These are phyloP conservation scores for Panulirus ornatus DNA, from an alignment of 1,140 invertebrate species.

Conservation along the genomic window DNA sequence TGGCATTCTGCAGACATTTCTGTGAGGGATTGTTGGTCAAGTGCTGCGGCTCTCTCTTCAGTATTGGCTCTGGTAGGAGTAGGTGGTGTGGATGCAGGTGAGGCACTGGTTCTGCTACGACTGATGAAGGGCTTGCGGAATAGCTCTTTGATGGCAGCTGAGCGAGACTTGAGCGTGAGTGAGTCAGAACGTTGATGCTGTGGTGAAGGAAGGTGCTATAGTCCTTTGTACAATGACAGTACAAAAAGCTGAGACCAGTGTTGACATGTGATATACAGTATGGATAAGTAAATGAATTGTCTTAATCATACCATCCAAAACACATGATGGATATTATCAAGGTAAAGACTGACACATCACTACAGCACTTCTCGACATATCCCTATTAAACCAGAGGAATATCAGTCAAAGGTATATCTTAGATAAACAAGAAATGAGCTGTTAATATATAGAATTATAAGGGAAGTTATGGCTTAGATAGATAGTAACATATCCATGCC, in stretches of 20 bases:
- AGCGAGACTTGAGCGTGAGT: constrained; percentile 69
- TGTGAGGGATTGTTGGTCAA: constrained; percentile 9
- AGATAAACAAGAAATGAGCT: too few species aligned
- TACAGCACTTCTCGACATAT: too few species aligned
- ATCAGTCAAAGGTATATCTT: too few species aligned
- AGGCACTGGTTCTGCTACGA: constrained; percentile 50
- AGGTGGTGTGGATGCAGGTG: constrained; percentile 73
- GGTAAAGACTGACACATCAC: too few species aligned
- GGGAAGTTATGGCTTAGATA: too few species aligned
- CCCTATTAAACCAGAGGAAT: too few species aligned
- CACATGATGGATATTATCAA: too few species aligned
- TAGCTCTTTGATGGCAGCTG: constrained; percentile 73
- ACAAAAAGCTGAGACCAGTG: constrained; percentile 12
- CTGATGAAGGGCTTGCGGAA: constrained; percentile 73
- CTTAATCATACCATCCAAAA: too few species aligned
- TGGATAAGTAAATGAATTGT: too few species aligned
- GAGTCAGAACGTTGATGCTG: constrained; percentile 67
- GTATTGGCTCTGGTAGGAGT: constrained; percentile 71
- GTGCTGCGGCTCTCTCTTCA: constrained; percentile 41
- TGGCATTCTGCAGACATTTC: constrained; percentile 16
- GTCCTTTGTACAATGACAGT: background rate
- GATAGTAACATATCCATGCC: too few species aligned
- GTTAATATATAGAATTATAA: too few species aligned
- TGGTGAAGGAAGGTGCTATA: background rate
- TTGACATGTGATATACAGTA: too few species aligned